phyloP scores from a whole-genome alignment of 53 echinoderm and acorn worm genomes.

The Apostichopus leukothele region DNA sequence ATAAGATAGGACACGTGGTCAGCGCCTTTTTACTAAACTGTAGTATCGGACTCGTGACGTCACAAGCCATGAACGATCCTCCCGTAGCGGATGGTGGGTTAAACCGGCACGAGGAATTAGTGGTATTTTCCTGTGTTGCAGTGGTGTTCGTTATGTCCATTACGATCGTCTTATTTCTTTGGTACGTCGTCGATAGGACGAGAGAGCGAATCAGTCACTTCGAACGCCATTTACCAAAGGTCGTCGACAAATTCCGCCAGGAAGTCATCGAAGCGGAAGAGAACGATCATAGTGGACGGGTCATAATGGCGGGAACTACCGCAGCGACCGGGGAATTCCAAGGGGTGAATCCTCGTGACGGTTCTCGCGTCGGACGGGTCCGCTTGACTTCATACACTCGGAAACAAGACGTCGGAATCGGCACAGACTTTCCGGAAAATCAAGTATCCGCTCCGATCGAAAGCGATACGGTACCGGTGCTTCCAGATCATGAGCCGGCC shows the following conservation, averaged over 20 bases:
- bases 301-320: constrained; percentile 46
- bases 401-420: constrained; percentile 43
- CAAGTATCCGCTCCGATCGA: not conserved
- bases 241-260: constrained; percentile 61
- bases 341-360: not conserved
- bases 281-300: not conserved
- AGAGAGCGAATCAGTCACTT: constrained; percentile 60
- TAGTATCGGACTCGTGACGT: not conserved
- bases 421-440: constrained; percentile 34
- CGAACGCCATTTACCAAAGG: constrained; percentile 63
- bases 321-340: not conserved
- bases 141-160: constrained; percentile 56
- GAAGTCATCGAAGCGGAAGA: constrained; percentile 43
- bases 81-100: constrained; percentile 51
- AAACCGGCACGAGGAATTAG: constrained; percentile 72
- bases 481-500: not conserved
- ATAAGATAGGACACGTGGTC: not conserved
- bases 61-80: not conserved
- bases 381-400: constrained; percentile 22
- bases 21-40: not conserved
- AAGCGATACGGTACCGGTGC: not conserved
- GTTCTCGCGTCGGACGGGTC: constrained; percentile 2
- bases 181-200: constrained; percentile 74
- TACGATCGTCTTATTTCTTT: constrained; percentile 62
- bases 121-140: constrained; percentile 70